Percentiles rank a stretch among this genome's conserved stretches.
Evolutionary conservation across 1,140 invertebrate species (phyloP).

Genomic region (Apolygus lucorum): DNA sequence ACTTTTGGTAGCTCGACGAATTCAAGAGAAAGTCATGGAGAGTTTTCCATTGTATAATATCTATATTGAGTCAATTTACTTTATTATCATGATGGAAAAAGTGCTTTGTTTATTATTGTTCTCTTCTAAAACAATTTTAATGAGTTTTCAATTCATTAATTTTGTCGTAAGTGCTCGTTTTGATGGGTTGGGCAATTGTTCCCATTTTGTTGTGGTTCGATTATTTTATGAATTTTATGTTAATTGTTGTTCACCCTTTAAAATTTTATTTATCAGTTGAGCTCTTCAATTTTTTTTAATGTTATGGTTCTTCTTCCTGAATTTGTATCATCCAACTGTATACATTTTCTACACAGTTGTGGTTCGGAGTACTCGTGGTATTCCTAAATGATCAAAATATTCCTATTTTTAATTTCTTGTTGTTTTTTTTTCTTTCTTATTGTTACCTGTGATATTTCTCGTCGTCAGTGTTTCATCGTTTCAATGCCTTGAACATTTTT

Average conservation of each 20-base stretch:
- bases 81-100: neutral
- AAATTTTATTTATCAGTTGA: neutral
- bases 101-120: neutral
- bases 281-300: neutral
- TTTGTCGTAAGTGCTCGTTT: neutral
- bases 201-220: neutral
- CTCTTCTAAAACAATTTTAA: neutral
- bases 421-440: neutral
- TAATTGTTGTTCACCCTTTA: neutral
- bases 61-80: too few relatives aligned
- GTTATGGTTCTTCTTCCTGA: neutral
- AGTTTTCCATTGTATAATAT: too few relatives aligned
- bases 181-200: neutral
- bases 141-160: neutral
- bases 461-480: neutral
- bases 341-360: neutral
- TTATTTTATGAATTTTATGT: neutral
- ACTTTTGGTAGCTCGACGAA: neutral
- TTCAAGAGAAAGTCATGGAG: too few relatives aligned
- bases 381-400: neutral
- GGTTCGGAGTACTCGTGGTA: too few relatives aligned
- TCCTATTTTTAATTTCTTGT: neutral
- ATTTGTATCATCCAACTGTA: neutral
- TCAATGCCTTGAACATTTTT: too few relatives aligned
- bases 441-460: conserved; percentile 9